phyloP scores from a whole-genome alignment of 2,888 invertebrate species.

The Sesia bembeciformis region DNA sequence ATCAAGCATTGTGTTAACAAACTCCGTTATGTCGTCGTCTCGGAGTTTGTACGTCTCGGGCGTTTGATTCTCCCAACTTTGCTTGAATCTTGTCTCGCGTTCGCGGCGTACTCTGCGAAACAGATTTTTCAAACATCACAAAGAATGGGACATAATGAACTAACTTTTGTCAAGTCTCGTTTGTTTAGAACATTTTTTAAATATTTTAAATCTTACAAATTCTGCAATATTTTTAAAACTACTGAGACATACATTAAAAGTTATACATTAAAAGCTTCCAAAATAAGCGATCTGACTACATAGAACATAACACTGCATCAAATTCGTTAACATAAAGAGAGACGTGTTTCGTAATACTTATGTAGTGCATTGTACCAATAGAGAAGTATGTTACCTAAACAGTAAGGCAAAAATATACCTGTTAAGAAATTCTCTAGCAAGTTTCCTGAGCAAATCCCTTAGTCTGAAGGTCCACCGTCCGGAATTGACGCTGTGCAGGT shows the following conservation, averaged over 20 bases:
- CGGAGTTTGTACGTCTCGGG: slow-evolving; percentile 82
- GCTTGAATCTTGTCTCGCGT: slow-evolving; percentile 69
- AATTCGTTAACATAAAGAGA: background rate
- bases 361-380: too few relatives aligned
- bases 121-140: slow-evolving; percentile 5
- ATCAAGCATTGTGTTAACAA: slow-evolving; percentile 84
- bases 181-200: too few relatives aligned
- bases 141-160: background rate
- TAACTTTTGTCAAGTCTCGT: background rate
- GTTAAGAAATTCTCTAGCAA: slow-evolving; percentile 78
- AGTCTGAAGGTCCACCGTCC: slow-evolving; percentile 86
- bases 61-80: slow-evolving; percentile 80
- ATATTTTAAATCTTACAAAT: too few relatives aligned
- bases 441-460: slow-evolving; percentile 78
- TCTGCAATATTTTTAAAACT: too few relatives aligned
- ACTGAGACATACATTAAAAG: too few relatives aligned
- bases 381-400: background rate
- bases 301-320: background rate
- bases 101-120: slow-evolving; percentile 76
- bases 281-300: too few relatives aligned
- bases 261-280: too few relatives aligned
- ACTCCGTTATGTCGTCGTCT: slow-evolving; percentile 86
- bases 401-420: slow-evolving; percentile 40
- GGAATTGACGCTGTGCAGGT: slow-evolving; percentile 90
- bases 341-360: too few relatives aligned